phyloP scores from a whole-genome alignment of 2,888 invertebrate genomes.

The Drosophila diplacantha region DNA sequence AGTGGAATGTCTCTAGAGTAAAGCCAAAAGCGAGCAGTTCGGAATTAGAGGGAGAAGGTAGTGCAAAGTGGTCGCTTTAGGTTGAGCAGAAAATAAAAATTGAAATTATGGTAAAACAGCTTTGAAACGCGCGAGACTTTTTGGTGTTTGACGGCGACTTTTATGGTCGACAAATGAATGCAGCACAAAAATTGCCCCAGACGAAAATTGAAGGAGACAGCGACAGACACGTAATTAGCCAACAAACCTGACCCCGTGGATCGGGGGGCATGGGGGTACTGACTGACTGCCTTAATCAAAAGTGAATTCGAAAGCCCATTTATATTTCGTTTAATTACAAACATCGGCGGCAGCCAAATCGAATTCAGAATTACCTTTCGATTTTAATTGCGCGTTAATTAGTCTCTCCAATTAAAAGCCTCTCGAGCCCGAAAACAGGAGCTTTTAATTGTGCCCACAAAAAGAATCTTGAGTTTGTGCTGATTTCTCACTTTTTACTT shows the following conservation, averaged over 20 bases:
- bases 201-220: constrained; percentile 69
- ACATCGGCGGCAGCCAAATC: constrained; percentile 19
- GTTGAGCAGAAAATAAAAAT: constrained; percentile 32
- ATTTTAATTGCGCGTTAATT: constrained; percentile 64
- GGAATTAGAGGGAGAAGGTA: constrained; percentile 16
- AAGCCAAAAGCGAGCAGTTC: constrained; percentile 7
- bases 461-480: constrained; percentile 59
- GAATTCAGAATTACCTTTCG: constrained; percentile 53
- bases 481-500: constrained; percentile 28
- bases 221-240: constrained; percentile 68
- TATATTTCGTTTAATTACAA: constrained; percentile 55
- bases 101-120: constrained; percentile 63
- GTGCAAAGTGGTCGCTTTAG: constrained; percentile 16
- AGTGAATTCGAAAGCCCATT: constrained; percentile 53
- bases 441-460: constrained; percentile 69
- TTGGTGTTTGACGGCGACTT: constrained; percentile 65
- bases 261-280: not conserved
- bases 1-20: constrained; percentile 24
- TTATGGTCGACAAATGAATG: constrained; percentile 71
- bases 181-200: constrained; percentile 58
- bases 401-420: constrained; percentile 58
- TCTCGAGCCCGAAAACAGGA: constrained; percentile 31
- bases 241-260: constrained; percentile 28
- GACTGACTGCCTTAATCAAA: constrained; percentile 46
- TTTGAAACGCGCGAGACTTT: constrained; percentile 49